A percentile compares a stretch with the other conserved stretches of the same genome.
These are phyloP conservation scores for Azorinus chamasolen DNA, from an alignment of 2,888 invertebrate species.

Conservation along the genomic window DNA sequence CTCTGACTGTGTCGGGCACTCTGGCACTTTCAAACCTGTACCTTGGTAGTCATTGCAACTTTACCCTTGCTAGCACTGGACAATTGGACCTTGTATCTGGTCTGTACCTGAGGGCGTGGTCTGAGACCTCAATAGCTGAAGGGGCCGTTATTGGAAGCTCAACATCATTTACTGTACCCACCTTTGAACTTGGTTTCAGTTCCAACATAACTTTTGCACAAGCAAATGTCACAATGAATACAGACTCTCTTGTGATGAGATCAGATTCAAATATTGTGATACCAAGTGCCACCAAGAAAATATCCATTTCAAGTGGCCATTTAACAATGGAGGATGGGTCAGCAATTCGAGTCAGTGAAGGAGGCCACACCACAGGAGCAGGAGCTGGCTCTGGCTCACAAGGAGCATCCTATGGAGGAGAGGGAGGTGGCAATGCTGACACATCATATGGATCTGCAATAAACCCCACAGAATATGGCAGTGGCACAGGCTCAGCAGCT, in stretches of 20 bases:
- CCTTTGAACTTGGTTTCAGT: constrained; percentile 35
- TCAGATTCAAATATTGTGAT: constrained; percentile 32
- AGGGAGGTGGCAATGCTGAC: constrained; percentile 62
- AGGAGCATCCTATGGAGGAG: constrained; percentile 77
- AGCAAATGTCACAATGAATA: constrained; percentile 24
- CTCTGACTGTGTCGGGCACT: constrained; percentile 55
- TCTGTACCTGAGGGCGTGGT: constrained; percentile 56
- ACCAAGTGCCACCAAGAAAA: constrained; percentile 38
- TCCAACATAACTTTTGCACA: constrained; percentile 33
- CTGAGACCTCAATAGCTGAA: constrained; percentile 30
- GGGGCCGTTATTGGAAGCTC: constrained; percentile 14
- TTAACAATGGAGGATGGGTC: constrained; percentile 47
- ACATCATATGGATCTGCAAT: constrained; percentile 65
- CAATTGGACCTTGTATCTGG: constrained; percentile 18
- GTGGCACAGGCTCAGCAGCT: constrained; percentile 56
- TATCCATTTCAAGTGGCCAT: constrained; percentile 30
- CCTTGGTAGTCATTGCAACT: constrained; percentile 56
- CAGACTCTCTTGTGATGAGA: constrained; percentile 32
- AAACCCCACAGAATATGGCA: constrained; percentile 60
- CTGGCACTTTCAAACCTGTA: constrained; percentile 44
- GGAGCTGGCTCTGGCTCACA: constrained; percentile 32
- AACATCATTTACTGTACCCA: constrained; percentile 19
- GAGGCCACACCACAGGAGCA: constrained; percentile 52
- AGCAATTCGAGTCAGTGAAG: constrained; percentile 32
- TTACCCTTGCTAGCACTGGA: constrained; percentile 54